These are phyloP conservation scores for Cartodere bifasciata DNA, from an alignment of 2,888 invertebrate genomes.

Conservation along the genomic window DNA sequence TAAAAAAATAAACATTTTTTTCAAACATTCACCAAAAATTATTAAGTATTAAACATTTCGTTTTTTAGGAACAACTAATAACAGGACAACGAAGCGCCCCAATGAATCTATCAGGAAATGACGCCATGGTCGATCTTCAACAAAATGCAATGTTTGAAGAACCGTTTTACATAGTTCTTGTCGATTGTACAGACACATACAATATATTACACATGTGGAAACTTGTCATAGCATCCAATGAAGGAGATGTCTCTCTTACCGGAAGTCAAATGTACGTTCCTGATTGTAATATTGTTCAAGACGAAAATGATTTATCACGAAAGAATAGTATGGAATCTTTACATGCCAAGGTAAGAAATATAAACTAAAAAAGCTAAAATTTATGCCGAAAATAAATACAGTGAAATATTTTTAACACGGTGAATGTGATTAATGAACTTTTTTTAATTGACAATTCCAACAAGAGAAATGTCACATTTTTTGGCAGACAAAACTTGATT, in stretches of 20 bases:
- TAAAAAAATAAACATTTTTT: no score
- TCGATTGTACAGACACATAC: constrained; percentile 74
- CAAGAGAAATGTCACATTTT: no score
- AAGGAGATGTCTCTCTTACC: constrained; percentile 29
- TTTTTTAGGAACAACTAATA: constrained; percentile 1
- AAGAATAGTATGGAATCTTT: constrained; percentile 34
- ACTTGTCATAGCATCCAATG: constrained; percentile 69
- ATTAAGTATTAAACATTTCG: no score
- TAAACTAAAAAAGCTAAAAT: no score
- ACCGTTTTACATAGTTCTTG: constrained; percentile 87
- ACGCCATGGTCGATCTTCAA: constrained; percentile 83
- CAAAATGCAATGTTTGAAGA: constrained; percentile 81
- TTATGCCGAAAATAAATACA: no score
- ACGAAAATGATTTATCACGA: constrained; percentile 52
- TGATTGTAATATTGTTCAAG: constrained; percentile 73
- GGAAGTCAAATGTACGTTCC: constrained; percentile 86
- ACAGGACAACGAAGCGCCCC: constrained; percentile 23
- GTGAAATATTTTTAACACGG: no score
- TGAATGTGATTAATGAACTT: no score
- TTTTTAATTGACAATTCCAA: no score
- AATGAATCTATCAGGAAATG: constrained; percentile 43
- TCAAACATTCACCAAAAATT: no score
- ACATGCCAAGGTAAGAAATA: no score
- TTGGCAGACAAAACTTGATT: no score
- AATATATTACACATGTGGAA: constrained; percentile 95